Base-by-base conservation (phyloP, 1,140 invertebrate species). In the Sycophila sp. region DNA sequence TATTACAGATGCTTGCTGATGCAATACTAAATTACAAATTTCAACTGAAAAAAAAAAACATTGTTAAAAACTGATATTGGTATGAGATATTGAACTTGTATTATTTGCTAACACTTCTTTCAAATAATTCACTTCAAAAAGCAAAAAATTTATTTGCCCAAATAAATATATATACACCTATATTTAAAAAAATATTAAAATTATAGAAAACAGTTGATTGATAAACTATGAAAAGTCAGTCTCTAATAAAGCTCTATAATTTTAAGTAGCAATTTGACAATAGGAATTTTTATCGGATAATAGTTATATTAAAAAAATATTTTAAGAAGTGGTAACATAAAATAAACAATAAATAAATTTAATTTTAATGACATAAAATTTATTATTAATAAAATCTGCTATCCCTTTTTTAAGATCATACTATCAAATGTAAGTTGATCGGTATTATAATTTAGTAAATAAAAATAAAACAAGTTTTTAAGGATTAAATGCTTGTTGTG, bases 1-100 rank as follows among this genome's bases (percentile, higher is more conserved):
- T 76, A 78, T 77, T 80, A 75, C 72, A 75, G 64, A 69, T 67
- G 47, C 75, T 75, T 73, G 73, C 17, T 59, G 10, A 68, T 60
- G 26, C 45, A 42, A 40, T 53, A 45, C 24, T 34, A 28, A n/a
- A 19, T 26, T n/a, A 40, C 13, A 40, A 36, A 51, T 45, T 56
- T 60, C 19, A 56, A 70, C 68, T 70, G 58, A 28, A 70, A 69
- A 15, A 45, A 69, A 28, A 60, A 42, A 34, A 22, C 1, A 28
- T 19, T 34, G 28, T 59, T 47, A 58, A 49, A 58, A 26, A 19
- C 2, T 36, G n/a, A n/a, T n/a, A n/a, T n/a, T n/a, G n/a, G n/a
- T 24, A 58, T 6, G 58, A 26, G 8, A 32, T 56, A 22, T 4
- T 40, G 3, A 5, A 7, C n/a, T 47, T 11, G 8, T 4, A 6